Base-by-base conservation (phyloP, 2,888 invertebrate species). In the Marronus borbonicus region DNA sequence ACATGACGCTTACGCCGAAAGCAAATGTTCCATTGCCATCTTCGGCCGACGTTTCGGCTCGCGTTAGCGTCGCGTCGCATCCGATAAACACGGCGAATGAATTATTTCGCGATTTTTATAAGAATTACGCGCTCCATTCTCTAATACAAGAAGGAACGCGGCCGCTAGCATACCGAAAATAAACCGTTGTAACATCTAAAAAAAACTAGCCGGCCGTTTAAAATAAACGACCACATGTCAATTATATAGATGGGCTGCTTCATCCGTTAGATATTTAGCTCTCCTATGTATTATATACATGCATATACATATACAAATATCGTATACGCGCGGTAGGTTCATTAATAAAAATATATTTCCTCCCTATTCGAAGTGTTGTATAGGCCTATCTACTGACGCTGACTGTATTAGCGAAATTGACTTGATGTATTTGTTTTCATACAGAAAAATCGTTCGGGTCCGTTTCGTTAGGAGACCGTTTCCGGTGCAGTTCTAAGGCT, bases 191-290 rank as follows among this genome's bases (percentile, higher is more conserved):
- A 65, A 65, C 39, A 36, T 14, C 65, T 65, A 65, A 65, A 65
- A 65, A 65, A 36, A 65, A 39, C 28, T 39, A 12, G 36, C 65
- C 52, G 52, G 39, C 39, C 17, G 65, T 36, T 31, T 65, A 65
- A 65, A 65, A 65, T 65, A 65, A 65, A 65, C 65, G 36, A 39
- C 65, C 36, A 65, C 65, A 65, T 65, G 65, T 65, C 65, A 65
- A 65, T 65, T 65, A 39, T 65, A 65, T 65, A 65, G 65, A 65
- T 65, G 39, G 39, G 65, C 31, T 65, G 65, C 17, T 65, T 39
- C 39, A 39, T 65, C 39, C 65, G 39, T 65, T 65, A 65, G 17
- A 31, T 36, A 39, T 65, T 65, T 17, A 17, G 39, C 31, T 39
- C 31, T 65, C 2, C 17, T 65, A 65, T 65, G 10, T n/a, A n/a